Percentiles rank a stretch among this genome's conserved stretches.
Evolutionary conservation across 2,888 invertebrate genomes (phyloP).

Genomic region (Drosophila koepferae): DNA sequence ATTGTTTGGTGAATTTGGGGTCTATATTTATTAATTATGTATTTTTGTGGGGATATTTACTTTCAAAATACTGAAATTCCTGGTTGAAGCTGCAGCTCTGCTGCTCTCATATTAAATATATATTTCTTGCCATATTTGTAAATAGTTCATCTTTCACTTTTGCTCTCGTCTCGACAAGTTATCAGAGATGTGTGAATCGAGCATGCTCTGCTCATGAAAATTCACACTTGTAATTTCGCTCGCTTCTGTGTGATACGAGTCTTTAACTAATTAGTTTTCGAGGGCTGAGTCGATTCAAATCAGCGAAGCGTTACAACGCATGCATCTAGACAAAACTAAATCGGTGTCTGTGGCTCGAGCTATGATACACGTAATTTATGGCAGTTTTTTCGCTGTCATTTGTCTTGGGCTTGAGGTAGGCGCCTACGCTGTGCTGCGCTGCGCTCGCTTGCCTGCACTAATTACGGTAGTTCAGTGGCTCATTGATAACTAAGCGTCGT

Average conservation of each 20-base stretch:
- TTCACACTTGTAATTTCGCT: conserved; percentile 39
- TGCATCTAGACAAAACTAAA: conserved; percentile 30
- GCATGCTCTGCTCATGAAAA: neutral
- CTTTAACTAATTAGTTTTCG: conserved; percentile 44
- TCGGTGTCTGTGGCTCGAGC: conserved; percentile 15
- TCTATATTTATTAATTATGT: no score
- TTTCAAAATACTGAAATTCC: no score
- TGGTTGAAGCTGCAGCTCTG: neutral
- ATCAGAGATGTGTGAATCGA: neutral
- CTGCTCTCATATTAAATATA: neutral
- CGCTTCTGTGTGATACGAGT: conserved; percentile 11
- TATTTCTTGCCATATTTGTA: neutral
- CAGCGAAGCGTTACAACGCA: conserved; percentile 43
- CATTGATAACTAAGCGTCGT: conserved; percentile 72
- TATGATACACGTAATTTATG: conserved; percentile 53
- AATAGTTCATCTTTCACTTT: neutral
- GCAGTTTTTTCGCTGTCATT: conserved; percentile 41
- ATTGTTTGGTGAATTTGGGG: no score
- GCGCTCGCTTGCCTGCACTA: conserved; percentile 32
- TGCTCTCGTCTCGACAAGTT: neutral
- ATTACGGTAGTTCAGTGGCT: conserved; percentile 62
- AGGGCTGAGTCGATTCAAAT: conserved; percentile 10
- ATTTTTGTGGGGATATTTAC: no score
- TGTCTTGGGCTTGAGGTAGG: conserved; percentile 17
- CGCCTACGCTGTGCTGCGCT: conserved; percentile 1